Conservation (phyloP, 2,113 vertebrate species). For the Heterocephalus glaber region DNA sequence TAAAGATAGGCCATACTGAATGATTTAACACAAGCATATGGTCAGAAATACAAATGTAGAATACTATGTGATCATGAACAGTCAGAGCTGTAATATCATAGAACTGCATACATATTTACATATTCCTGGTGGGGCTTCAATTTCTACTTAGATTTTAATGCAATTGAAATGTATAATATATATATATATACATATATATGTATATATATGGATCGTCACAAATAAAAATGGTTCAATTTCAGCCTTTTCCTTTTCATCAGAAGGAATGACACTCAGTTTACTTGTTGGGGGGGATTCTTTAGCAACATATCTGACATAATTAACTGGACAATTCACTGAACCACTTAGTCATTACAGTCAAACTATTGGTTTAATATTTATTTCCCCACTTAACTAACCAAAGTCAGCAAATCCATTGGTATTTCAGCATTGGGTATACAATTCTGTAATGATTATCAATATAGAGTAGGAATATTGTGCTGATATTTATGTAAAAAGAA, state of each 20-base stretch:
- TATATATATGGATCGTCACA: not conserved
- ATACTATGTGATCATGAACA: not conserved
- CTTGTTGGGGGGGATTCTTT: not conserved
- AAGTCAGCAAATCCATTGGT: conserved; percentile 19
- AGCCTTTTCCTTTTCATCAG: not conserved
- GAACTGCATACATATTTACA: not conserved
- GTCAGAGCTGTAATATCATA: not conserved
- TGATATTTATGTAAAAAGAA: conserved; percentile 22
- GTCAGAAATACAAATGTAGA: conserved; percentile 6
- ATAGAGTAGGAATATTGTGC: not conserved
- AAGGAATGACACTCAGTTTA: not conserved
- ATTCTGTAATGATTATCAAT: conserved; percentile 42
- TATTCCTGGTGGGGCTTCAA: not conserved
- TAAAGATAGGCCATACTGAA: not conserved
- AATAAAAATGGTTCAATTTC: conserved; percentile 26
- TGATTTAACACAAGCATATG: conserved; percentile 28
- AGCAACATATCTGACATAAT: conserved; percentile 16
- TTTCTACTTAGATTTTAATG: conserved; percentile 48
- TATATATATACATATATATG: not conserved
- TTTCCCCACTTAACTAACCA: not conserved
- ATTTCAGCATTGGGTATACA: not conserved
- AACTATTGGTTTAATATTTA: conserved; percentile 35
- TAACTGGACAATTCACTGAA: conserved; percentile 29
- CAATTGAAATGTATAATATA: not conserved
- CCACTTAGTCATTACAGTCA: conserved; percentile 18